These are phyloP conservation scores for Rhynchonycteris naso DNA, from an alignment of 2,797 vertebrate genomes.

Conservation along the genomic window DNA sequence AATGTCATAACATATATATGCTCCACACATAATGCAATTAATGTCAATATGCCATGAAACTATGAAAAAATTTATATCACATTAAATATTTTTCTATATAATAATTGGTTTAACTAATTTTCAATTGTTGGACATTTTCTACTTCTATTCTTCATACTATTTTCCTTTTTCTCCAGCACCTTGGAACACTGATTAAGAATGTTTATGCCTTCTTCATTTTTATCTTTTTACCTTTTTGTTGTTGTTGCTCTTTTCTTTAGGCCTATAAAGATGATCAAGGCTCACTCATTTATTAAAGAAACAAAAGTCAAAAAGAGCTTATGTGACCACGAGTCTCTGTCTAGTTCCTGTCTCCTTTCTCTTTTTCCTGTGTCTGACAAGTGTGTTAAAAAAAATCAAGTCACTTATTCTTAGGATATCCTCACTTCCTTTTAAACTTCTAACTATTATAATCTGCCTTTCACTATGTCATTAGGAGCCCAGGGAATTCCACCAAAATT, in stretches of 20 bases:
- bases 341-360: not conserved
- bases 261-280: not conserved
- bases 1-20: not conserved
- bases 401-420: not conserved
- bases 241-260: not conserved
- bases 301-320: not conserved
- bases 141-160: not conserved
- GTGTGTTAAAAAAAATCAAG: not conserved
- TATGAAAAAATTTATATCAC: not conserved
- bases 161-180: not conserved
- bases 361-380: not conserved
- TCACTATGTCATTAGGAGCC: not conserved
- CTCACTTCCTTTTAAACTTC: not conserved
- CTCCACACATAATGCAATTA: not conserved
- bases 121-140: not conserved
- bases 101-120: not conserved
- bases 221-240: too few species aligned
- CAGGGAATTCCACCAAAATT: not conserved
- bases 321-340: not conserved
- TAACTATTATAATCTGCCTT: not conserved
- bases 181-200: not conserved
- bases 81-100: not conserved
- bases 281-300: not conserved
- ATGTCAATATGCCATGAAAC: not conserved
- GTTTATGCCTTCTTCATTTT: not conserved